These are phyloP conservation scores for Radopholus similis DNA, from an alignment of 1,140 invertebrate species.

Conservation along the genomic window DNA sequence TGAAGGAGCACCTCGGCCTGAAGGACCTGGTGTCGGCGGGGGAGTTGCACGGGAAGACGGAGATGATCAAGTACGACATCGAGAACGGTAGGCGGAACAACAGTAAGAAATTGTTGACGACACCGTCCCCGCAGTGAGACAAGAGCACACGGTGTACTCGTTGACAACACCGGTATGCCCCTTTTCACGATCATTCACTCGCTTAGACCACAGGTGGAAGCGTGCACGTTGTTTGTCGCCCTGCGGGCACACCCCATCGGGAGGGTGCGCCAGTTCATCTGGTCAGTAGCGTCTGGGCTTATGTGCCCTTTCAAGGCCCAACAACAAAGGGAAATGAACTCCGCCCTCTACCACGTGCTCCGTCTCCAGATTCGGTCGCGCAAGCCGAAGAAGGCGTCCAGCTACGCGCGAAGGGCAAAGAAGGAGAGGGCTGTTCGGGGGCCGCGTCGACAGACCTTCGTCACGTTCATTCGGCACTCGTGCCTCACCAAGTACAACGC, in stretches of 20 bases:
- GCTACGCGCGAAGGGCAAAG: neutral
- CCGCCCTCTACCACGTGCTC: neutral
- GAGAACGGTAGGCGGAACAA: neutral
- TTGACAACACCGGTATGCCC: neutral
- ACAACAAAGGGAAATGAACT: neutral
- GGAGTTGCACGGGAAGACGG: neutral
- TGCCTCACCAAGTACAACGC: neutral
- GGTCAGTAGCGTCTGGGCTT: neutral
- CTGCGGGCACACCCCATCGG: neutral
- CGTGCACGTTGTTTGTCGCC: neutral
- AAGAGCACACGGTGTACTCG: neutral
- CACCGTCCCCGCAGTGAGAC: neutral
- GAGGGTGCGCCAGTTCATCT: neutral
- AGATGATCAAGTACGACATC: constrained; percentile 4
- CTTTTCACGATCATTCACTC: no score
- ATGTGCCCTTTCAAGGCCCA: neutral
- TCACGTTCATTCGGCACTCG: neutral
- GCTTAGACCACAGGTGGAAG: neutral
- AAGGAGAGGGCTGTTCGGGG: neutral
- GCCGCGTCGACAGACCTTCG: neutral
- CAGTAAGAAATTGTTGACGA: neutral
- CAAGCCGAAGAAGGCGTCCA: neutral
- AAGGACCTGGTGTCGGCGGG: neutral
- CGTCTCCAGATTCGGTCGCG: neutral
- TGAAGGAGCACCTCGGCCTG: neutral